Base-by-base conservation (phyloP, 1,140 invertebrate genomes). In the Episyrphus balteatus region DNA sequence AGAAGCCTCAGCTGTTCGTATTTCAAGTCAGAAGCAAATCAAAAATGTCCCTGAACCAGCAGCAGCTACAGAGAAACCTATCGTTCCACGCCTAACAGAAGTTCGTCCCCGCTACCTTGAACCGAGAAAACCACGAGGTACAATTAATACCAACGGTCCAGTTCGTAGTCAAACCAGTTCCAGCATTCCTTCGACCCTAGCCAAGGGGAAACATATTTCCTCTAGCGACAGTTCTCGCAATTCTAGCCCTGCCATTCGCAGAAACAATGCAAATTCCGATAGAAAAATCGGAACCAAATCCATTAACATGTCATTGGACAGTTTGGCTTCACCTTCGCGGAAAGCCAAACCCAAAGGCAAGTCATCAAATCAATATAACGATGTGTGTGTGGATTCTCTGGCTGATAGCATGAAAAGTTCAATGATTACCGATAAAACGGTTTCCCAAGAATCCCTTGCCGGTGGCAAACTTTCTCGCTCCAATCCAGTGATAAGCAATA, bases 171-270 rank as follows among this genome's bases (percentile, higher is more conserved):
- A 74, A 74, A 52, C 79, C 70, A 50, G 80, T 72, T 13, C 81
- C 69, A 32, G 78, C 75, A 59, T 82, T 44, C 56, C 62, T 12
- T 50, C 53, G 12, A 58, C 54, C 32, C 55, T 57, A 3, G 53
- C 51, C n/a, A 61, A 62, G 42, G 58, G 57, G 34, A 56, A 63
- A 43, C 61, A 63, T 44, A 59, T 62, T 42, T 68, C 66, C 13
- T 68, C 66, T 44, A 68, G 65, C 51, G 66, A 64, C 34, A 68
- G 62, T 51, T 68, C 80, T 0, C 79, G 80, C 40, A 81, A 78
- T 40, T 81, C 80, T 1, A 82, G 80, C 59, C 81, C 81, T 11
- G 80, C 79, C 1, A 73, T 78, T 55, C 75, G 75, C 43, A 72
- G 76, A 21, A 40, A 70, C 63, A 65, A 59, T 46, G 58, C 52